A percentile compares a stretch with the other conserved stretches of the same genome.
Conservation (phyloP, 2,113 vertebrate genomes). For the Catagonus wagneri region DNA sequence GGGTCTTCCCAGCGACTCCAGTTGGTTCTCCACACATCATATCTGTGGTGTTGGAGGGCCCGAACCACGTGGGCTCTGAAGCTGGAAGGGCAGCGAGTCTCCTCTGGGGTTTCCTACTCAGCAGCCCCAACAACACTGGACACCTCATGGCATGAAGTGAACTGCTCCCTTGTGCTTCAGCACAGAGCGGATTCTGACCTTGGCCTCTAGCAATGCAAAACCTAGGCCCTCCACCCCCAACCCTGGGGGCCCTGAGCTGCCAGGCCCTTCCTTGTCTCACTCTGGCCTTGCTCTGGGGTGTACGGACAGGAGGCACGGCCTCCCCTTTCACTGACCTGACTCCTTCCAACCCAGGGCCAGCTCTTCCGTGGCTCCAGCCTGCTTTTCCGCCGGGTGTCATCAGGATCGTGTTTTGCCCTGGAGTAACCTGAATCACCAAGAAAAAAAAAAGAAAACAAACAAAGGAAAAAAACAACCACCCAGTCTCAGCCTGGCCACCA, state of each 20-base stretch:
- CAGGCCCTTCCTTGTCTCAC: not conserved
- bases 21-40: accelerated
- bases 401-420: slow-evolving; percentile 81
- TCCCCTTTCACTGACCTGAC: not conserved
- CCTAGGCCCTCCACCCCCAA: accelerated
- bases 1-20: not conserved
- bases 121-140: not conserved
- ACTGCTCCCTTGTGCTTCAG: not conserved
- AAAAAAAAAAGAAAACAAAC: not conserved
- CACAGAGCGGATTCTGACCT: not conserved
- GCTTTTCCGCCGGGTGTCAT: slow-evolving; percentile 91
- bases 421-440: slow-evolving; percentile 77
- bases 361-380: slow-evolving; percentile 94
- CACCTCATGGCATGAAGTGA: not conserved
- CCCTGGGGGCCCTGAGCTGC: not conserved
- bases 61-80: not conserved
- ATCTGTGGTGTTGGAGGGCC: not conserved
- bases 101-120: not conserved
- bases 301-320: not conserved
- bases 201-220: not conserved
- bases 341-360: slow-evolving; percentile 86
- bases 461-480: not conserved
- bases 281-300: not conserved
- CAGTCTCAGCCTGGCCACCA: not conserved
- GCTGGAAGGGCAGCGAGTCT: not conserved